These are phyloP conservation scores for Lepus oiostolus DNA, from an alignment of 2,797 vertebrate genomes.

Conservation along the genomic window DNA sequence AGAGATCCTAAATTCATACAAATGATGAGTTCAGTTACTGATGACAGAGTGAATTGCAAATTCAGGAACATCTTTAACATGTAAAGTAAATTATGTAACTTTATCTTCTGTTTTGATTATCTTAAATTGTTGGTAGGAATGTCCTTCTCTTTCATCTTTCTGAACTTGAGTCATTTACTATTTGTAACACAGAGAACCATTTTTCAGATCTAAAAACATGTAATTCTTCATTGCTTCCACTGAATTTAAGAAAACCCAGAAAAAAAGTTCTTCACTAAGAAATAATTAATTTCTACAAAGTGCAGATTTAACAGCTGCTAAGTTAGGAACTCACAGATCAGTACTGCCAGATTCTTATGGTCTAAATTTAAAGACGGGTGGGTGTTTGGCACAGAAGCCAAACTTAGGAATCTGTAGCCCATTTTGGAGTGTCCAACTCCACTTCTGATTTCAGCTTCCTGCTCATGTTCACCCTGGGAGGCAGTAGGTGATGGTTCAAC, in stretches of 20 bases:
- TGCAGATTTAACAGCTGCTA: conserved; percentile 27
- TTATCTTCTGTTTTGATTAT: conserved; percentile 20
- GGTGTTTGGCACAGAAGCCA: no score
- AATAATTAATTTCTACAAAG: conserved; percentile 47
- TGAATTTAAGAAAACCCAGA: conserved; percentile 29
- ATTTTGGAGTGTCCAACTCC: no score
- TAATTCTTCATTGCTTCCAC: background rate
- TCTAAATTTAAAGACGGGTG: conserved; percentile 31
- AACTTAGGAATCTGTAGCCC: no score
- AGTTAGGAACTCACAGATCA: background rate
- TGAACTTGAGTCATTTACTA: conserved; percentile 36
- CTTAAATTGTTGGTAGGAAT: conserved; percentile 24
- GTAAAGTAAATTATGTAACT: conserved; percentile 13
- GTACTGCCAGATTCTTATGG: background rate
- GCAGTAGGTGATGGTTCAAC: no score
- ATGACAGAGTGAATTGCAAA: conserved; percentile 39
- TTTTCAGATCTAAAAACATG: conserved; percentile 52
- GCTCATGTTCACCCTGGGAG: no score
- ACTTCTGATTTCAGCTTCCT: no score
- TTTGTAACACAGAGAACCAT: background rate
- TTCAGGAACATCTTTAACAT: conserved; percentile 50
- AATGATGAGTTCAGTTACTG: conserved; percentile 18
- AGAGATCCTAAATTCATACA: background rate
- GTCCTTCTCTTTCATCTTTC: conserved; percentile 43
- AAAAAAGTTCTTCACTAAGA: conserved; percentile 52